These are phyloP conservation scores for Drosophila orena DNA, from an alignment of 1,140 invertebrate species.

Conservation along the genomic window DNA sequence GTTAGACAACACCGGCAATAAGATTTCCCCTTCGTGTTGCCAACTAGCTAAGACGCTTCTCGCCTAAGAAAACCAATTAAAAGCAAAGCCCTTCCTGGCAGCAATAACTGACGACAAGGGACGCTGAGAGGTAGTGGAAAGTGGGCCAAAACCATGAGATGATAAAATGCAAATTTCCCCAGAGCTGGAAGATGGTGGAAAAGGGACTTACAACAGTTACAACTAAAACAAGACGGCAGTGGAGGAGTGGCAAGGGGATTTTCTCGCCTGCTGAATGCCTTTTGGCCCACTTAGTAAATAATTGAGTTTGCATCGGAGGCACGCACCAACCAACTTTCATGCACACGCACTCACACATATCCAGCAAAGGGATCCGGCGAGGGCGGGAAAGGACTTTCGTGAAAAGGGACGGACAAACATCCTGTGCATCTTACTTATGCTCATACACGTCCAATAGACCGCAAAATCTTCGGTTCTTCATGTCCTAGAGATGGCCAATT, in stretches of 20 bases:
- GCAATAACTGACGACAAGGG: slow-evolving; percentile 49
- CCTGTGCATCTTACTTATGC: slow-evolving; percentile 62
- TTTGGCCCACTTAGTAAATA: slow-evolving; percentile 71
- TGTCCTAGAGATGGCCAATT: slow-evolving; percentile 17
- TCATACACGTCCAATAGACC: slow-evolving; percentile 50
- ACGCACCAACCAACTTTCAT: slow-evolving; percentile 53
- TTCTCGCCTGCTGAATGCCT: slow-evolving; percentile 35
- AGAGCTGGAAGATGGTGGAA: slow-evolving; percentile 39
- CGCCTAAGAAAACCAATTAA: slow-evolving; percentile 77
- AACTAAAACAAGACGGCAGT: slow-evolving; percentile 40
- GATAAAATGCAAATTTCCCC: slow-evolving; percentile 83
- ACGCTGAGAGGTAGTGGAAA: slow-evolving; percentile 3
- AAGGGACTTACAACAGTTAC: slow-evolving; percentile 48
- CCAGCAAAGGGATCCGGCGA: background rate
- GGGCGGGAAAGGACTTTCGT: background rate
- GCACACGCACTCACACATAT: slow-evolving; percentile 33
- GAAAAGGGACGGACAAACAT: slow-evolving; percentile 11
- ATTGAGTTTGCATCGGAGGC: slow-evolving; percentile 78
- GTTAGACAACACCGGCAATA: slow-evolving; percentile 36
- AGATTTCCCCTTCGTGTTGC: background rate
- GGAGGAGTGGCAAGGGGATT: slow-evolving; percentile 58
- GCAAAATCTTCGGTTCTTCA: background rate
- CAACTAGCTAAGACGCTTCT: slow-evolving; percentile 29
- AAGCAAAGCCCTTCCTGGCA: slow-evolving; percentile 64
- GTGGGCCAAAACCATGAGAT: slow-evolving; percentile 46